phyloP scores from a whole-genome alignment of 2,797 vertebrate species.

The Hemitrygon akajei region DNA sequence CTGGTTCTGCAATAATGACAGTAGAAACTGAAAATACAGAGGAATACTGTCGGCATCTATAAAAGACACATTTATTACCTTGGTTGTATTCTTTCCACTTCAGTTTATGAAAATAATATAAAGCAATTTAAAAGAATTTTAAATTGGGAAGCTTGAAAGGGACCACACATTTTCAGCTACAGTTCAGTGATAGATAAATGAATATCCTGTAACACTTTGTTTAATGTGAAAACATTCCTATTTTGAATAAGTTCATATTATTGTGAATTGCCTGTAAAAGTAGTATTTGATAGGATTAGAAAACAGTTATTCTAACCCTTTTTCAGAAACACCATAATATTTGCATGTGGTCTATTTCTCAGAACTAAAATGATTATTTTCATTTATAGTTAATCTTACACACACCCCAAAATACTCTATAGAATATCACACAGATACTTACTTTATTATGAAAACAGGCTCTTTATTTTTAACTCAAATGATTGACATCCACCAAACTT shows the following conservation, averaged over 20 bases:
- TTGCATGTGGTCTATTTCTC: background rate
- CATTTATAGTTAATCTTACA: background rate
- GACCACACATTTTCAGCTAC: background rate
- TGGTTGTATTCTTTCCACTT: background rate
- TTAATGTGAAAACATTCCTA: slow-evolving; percentile 25
- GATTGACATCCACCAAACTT: background rate
- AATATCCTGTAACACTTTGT: slow-evolving; percentile 14
- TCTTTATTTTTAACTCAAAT: background rate
- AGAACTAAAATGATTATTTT: background rate
- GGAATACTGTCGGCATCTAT: background rate
- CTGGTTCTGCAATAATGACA: background rate
- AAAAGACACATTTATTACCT: background rate
- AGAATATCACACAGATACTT: background rate
- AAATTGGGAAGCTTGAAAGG: background rate
- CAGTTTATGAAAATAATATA: background rate
- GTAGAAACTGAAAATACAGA: background rate
- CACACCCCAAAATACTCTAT: background rate
- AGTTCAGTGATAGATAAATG: background rate
- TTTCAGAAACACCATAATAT: background rate
- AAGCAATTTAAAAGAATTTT: background rate
- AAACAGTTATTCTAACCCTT: background rate
- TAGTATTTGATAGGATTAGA: background rate
- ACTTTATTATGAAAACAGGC: background rate
- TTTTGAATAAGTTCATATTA: background rate
- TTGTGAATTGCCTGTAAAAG: background rate